Base-by-base conservation (phyloP, 92 coral and sea anemone genomes). In the Actinostola sp. region DNA sequence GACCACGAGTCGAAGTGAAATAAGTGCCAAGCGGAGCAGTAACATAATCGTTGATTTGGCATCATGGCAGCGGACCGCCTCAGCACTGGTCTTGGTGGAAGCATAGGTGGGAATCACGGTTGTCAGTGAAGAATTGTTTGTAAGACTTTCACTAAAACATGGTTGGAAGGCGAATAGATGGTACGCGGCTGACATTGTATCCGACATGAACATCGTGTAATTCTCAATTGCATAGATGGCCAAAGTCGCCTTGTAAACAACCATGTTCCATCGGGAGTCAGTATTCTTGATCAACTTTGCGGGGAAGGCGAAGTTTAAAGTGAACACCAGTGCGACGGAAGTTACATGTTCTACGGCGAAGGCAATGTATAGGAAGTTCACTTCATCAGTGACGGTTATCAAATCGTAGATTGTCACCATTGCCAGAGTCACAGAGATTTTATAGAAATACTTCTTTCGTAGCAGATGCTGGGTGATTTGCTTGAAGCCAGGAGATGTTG, bases 351-450 rank as follows among this genome's bases (percentile, higher is more conserved):
- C 88, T 34, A 70, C 0, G 53, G 77, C 39, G 25, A 77, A 83
- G 0, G 31, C 0, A 13, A 25, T 1, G 41, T 77, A 83, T 21
- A 65, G 55, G 3, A 70, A 17, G 74, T 36, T 8, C 28, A 63
- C 23, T 39, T 51, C 34, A 50, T 17, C 28, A 2, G 67, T 58
- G 5, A 44, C 28, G 1, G 75, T 76, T 21, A 79, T 26, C 14
- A 80, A n/a, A 54, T 85, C 89, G 61, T 85, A 85, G 38, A 79
- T 60, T 1, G 60, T 28, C 9, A 85, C 86, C 46, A 73, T 28
- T 6, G 67, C 11, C 13, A 73, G 53, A 39, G 66, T 46, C 31
- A 67, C 29, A 19, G 30, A 41, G 20, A 85, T 43, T 64, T 85
- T 85, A 67, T 61, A 79, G 67, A 85, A 85, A 48, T 85, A 77